phyloP scores from a whole-genome alignment of 2,797 vertebrate species.

The Tangara arthus region DNA sequence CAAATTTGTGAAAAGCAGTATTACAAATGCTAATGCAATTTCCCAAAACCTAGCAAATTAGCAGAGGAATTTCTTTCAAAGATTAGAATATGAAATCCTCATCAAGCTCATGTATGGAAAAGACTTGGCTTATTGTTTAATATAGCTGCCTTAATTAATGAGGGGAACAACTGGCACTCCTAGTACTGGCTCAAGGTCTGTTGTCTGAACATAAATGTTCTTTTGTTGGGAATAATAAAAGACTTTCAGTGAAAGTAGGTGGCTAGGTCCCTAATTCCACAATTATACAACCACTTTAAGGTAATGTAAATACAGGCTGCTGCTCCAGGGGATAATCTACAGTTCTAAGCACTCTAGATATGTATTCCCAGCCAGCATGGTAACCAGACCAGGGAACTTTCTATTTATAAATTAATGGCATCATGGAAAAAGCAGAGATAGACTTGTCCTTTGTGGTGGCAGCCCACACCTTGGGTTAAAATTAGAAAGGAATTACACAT shows the following conservation, averaged over 20 bases:
- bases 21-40: neutral
- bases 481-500: neutral
- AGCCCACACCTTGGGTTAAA: neutral
- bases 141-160: neutral
- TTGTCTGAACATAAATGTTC: neutral
- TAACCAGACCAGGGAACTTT: neutral
- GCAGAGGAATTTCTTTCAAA: neutral
- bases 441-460: neutral
- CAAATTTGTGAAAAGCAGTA: neutral
- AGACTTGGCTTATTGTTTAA: neutral
- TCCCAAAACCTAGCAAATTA: neutral
- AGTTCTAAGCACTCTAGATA: neutral
- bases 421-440: neutral
- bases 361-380: neutral
- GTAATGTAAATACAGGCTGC: neutral
- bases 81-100: neutral
- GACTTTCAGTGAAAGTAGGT: neutral
- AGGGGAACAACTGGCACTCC: neutral
- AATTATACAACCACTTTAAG: neutral
- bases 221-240: neutral
- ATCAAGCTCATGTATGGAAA: neutral
- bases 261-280: neutral
- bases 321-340: neutral
- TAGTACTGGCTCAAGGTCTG: neutral
- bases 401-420: slow-evolving; percentile 2